These are phyloP conservation scores for Margarornis squamiger DNA, from an alignment of 2,797 vertebrate genomes.

Conservation along the genomic window DNA sequence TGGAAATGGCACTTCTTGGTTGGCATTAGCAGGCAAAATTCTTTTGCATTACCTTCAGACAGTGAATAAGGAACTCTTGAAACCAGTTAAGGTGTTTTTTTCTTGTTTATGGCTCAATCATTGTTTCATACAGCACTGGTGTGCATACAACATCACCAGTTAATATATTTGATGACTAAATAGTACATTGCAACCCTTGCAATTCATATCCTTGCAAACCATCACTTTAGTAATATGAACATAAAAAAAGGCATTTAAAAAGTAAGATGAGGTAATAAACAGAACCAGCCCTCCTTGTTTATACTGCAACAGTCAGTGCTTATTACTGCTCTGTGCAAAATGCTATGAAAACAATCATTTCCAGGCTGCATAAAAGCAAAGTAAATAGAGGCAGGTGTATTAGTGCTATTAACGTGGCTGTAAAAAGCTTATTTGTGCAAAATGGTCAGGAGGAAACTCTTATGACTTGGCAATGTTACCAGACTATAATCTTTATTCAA, in stretches of 20 bases:
- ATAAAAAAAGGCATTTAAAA: slow-evolving; percentile 18
- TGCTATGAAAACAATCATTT: slow-evolving; percentile 10
- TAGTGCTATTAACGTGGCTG: slow-evolving; percentile 17
- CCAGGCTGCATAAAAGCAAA: slow-evolving; percentile 39
- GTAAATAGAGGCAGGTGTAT: slow-evolving; percentile 54
- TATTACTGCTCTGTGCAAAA: slow-evolving; percentile 29
- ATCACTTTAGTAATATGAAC: not conserved
- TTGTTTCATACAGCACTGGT: not conserved
- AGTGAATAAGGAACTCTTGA: not conserved
- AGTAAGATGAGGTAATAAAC: slow-evolving; percentile 15
- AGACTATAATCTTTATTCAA: slow-evolving; percentile 39
- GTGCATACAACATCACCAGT: not conserved
- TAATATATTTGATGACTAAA: slow-evolving; percentile 14
- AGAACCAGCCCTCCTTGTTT: not conserved
- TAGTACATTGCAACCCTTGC: not conserved
- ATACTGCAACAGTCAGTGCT: not conserved
- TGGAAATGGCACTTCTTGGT: not conserved
- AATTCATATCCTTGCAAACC: not conserved
- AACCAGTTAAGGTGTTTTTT: not conserved
- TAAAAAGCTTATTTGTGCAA: slow-evolving; percentile 41
- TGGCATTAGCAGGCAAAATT: not conserved
- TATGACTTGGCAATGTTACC: slow-evolving; percentile 31
- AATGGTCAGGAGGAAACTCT: slow-evolving; percentile 30
- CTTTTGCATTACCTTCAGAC: not conserved
- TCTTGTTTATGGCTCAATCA: not conserved